Base-by-base conservation (phyloP, 2,888 invertebrate species). In the Sinopyrophorus schimmeli region DNA sequence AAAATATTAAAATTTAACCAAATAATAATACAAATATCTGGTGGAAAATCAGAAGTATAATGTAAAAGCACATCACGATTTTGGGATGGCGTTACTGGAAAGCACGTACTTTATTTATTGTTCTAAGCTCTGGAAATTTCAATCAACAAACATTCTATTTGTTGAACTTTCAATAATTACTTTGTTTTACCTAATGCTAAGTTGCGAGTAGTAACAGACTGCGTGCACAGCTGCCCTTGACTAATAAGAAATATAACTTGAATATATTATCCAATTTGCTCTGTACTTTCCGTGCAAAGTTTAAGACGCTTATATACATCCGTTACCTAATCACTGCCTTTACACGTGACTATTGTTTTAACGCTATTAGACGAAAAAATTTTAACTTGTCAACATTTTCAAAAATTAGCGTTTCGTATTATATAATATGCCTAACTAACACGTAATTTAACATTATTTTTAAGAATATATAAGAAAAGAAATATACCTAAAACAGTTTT, bases 171-270 rank as follows among this genome's bases (percentile, higher is more conserved):
- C 49, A 35, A 49, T 49, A 49, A 51, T 50, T 50, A 50, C 47
- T 47, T 47, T 51, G 55, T 50, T 58, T 55, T 52, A 54, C 58
- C 57, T 57, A 58, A 52, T 40, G 30, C 16, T 39, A 43, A 46
- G 15, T 39, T 34, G 38, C 42, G 39, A 44, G 46, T 23, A 55
- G 60, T 57, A 62, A 57, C 58, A 59, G 56, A 58, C 57, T 61
- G 59, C 57, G 59, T 35, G 59, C 63, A 65, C 67, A 71, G 71
- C 70, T 72, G 71, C 68, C 70, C 70, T 68, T 71, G 70, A 72
- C 72, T 71, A 71, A 72, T 69, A 69, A 68, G 70, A 72, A 71
- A 68, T 70, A 71, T 69, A 65, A 65, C 69, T 65, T 65, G 68
- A 70, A 69, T 69, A 70, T 70, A 71, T 68, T 68, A 66, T 60